Evolutionary conservation across 1,140 invertebrate genomes (phyloP), one percentile per base, ranked within the genome.

Genomic region (Caligus rogercresseyi): DNA sequence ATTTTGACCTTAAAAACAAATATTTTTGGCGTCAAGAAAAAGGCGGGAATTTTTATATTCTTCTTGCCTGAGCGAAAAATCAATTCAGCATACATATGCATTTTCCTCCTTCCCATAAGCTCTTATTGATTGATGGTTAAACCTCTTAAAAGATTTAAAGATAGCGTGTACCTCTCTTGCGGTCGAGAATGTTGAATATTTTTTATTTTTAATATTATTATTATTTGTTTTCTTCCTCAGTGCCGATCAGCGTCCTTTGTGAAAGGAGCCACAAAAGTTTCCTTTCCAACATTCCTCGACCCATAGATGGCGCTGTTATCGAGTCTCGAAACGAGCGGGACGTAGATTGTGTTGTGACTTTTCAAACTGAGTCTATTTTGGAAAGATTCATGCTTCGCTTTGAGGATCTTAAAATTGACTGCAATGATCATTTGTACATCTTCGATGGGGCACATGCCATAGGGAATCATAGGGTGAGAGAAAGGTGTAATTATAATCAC

Each of bases 361-460:
- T 92, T 72, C 88, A 90, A 74, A 91, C 89, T 64, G 87, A 91
- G 74, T 88, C 87, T 68, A 87, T 93, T 65, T 78, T 91, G 65
- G 89, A 93, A 74, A 78, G 85, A 67, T 93, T 93, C 73, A 91
- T 92, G 86, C 79, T 93, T 65, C 80, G 89, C 67, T 93, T 93
- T 74, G 83, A 85, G 67, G 74, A 78, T 67, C 75, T 84, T 66
- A 80, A 82, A 68, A 78, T 93, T 60, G 89, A 92, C 76, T 93
- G 89, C 77, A 90, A 92, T 70, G 89, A 93, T 75, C 87, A 91
- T 74, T 79, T 93, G 13, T 87, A 83, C 69, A 88, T 93, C 69
- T 93, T 87, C 71, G 89, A 93, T 76, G 89, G 89, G 11, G 87
- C 87, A 14, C 87, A 91, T 70, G 84, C 85, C 25, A 86, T 86